Base-by-base conservation (phyloP, 2,888 invertebrate species). In the Drosophila yooni region DNA sequence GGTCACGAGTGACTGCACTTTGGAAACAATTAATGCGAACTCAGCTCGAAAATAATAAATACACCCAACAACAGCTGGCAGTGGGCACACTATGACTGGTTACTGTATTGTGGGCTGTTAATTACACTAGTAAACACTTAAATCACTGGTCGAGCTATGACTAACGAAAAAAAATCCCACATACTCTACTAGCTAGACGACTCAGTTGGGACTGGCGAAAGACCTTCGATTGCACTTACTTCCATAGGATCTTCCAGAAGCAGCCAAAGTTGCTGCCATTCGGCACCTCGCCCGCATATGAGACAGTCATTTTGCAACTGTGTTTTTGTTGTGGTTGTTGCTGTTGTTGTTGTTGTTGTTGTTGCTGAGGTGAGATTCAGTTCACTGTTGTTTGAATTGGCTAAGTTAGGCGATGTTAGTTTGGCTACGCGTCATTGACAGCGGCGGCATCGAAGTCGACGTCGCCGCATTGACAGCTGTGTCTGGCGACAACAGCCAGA, bases 181-280 rank as follows among this genome's bases (percentile, higher is more conserved):
- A 79, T 27, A 50, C n/a, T 29, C 33, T 27, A 54, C 57, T 33
- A 33, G 5, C 31, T 27, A 21, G 11, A 34, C 59, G 46, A 52
- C 52, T 46, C 25, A 70, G 27, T 43, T 73, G 18, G 38, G 11
- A n/a, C 15, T 31, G 36, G 34, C 27, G 51, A 48, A 53, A 43
- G 54, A 33, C 10, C 33, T 13, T 48, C 15, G 52, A 52, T 51
- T 50, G 50, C 88, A 94, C 96, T 96, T 94, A 97, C 97, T 97
- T 97, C 95, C 95, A 95, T 91, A 97, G 95, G 93, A 97, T 97
- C 94, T 96, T 96, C 97, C 97, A 97, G 94, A 98, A 98, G 94
- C 97, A 97, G 92, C 97, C 97, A 92, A 98, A 98, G 94, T 96
- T 97, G 94, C 97, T 97, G 92, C 97, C 97, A 93, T 97, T 97